phyloP scores from a whole-genome alignment of 1,140 invertebrate species.

The Drosophila teissieri region DNA sequence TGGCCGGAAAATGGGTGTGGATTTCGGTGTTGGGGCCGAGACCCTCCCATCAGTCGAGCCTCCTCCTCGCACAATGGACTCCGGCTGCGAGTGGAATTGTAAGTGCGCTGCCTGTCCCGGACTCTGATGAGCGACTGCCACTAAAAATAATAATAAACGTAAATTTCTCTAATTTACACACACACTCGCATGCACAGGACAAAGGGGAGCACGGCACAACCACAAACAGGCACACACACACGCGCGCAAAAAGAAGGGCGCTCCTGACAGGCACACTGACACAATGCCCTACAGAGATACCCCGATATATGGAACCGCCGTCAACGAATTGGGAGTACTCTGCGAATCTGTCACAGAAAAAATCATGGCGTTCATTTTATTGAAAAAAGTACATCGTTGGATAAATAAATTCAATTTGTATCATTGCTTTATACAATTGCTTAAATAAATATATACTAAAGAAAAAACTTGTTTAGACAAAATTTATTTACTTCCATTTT shows the following conservation, averaged over 20 bases:
- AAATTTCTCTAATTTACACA: constrained; percentile 79
- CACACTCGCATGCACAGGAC: constrained; percentile 8
- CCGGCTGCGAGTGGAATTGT: constrained; percentile 34
- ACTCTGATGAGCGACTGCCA: constrained; percentile 71
- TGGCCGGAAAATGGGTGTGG: not conserved
- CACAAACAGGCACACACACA: constrained; percentile 19
- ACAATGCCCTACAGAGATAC: constrained; percentile 12
- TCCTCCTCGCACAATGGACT: constrained; percentile 59
- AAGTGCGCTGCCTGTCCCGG: constrained; percentile 19
- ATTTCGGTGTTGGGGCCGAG: not conserved
- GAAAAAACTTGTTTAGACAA: no score
- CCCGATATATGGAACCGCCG: not conserved
- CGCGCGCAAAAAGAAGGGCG: not conserved
- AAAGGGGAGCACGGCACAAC: constrained; percentile 20
- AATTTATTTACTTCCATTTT: no score
- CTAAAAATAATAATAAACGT: constrained; percentile 83
- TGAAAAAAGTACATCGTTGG: no score
- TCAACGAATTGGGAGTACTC: constrained; percentile 32
- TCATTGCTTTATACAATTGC: no score
- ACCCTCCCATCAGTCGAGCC: constrained; percentile 23
- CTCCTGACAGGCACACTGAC: constrained; percentile 23
- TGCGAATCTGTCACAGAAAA: not conserved
- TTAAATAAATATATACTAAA: no score
- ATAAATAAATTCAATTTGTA: no score
- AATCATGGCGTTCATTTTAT: not conserved